Base-by-base conservation (phyloP, 2,797 vertebrate genomes). In the Sparus aurata region DNA sequence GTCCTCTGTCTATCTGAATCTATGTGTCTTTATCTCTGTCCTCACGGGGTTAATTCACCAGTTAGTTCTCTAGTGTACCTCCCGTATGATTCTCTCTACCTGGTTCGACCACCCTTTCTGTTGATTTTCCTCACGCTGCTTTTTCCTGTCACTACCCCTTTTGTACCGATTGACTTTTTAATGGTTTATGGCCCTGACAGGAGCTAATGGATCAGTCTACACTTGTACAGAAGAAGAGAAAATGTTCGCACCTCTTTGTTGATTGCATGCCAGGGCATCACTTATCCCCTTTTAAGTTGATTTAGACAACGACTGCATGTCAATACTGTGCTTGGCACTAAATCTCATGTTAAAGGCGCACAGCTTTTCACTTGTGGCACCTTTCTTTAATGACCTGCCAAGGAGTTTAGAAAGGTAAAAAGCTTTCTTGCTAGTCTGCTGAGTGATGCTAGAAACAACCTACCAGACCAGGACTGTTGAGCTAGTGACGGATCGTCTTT, bases 1-100 rank as follows among this genome's bases (percentile, higher is more conserved):
- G 98, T 99, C 15, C 47, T 43, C 5, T 11, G 69, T 85, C 76
- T 47, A 45, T 79, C 59, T 79, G 46, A 2, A 53, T 59, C 10
- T 45, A 2, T 25, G 41, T 73, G 1, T 38, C 46, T 79, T 69
- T 72, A 43, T 79, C 27, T 74, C 59, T 17, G 27, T 77, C 59
- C 60, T 60, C 34, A 9, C 62, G 75, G 41, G 75, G 63, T 71
- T 66, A 66, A 67, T 75, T 78, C 60, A 72, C 75, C 70, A 66
- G 63, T 38, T 81, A 60, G 27, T 80, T 59, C 45, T 53, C 70
- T 80, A 54, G 80, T 83, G n/a, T 50, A 49, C 71, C 15, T 73
- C 20, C 62, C 54, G 23, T 72, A 71, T 82, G 46, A 69, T 64
- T 69, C 52, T 77, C 20, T 62, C 52, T 63, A 13, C 55, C 70